phyloP scores from a whole-genome alignment of 30 jellyfish, hydroid and myxozoan genomes.

The Clytia hemisphaerica region DNA sequence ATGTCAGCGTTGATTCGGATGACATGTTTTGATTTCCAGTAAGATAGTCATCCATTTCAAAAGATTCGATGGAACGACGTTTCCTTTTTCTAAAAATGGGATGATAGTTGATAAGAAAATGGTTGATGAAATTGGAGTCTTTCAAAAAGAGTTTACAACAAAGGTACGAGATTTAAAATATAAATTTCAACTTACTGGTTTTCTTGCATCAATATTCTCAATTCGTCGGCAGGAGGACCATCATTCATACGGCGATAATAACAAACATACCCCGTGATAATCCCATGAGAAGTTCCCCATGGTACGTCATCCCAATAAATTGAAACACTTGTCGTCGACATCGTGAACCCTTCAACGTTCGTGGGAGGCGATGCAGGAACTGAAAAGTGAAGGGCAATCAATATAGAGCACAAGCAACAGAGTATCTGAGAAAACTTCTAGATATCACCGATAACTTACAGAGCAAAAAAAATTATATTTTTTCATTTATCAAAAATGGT shows the following conservation, averaged over 20 bases:
- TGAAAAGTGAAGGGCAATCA: neutral
- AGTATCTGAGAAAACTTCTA: too few species aligned
- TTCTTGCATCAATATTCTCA: neutral
- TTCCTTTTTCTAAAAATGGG: neutral
- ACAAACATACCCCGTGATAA: neutral
- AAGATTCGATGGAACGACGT: neutral
- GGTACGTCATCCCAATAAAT: constrained; percentile 10
- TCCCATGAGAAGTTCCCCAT: constrained; percentile 1
- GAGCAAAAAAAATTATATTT: too few species aligned
- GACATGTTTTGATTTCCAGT: neutral
- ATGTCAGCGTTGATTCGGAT: neutral
- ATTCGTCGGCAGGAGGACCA: constrained; percentile 3
- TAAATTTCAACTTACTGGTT: neutral
- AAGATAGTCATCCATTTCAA: neutral
- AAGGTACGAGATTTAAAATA: neutral
- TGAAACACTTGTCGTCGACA: constrained; percentile 1
- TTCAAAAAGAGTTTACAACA: neutral
- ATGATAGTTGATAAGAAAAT: neutral
- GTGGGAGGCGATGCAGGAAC: constrained; percentile 10
- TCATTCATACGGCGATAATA: constrained; percentile 9
- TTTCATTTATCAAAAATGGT: too few species aligned
- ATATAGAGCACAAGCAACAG: neutral
- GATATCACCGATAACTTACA: too few species aligned
- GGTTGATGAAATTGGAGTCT: neutral
- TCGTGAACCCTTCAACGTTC: neutral